phyloP scores from a whole-genome alignment of 1,140 invertebrate species.

The Drosophila simulans region DNA sequence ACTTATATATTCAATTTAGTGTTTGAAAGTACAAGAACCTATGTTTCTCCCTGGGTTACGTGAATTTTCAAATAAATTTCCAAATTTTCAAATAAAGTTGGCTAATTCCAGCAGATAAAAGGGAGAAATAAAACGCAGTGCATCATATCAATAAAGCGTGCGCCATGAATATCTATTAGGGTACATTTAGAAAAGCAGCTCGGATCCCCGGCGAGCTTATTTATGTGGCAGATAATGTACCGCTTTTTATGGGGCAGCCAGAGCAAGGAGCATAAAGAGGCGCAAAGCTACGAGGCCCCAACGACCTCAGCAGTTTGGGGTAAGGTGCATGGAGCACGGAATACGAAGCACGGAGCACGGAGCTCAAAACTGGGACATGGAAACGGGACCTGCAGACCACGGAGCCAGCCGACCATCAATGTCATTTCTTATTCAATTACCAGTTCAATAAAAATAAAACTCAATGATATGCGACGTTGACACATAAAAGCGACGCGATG shows the following conservation, averaged over 20 bases:
- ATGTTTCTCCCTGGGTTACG: neutral
- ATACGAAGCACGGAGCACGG: slow-evolving; percentile 3
- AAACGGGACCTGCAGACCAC: slow-evolving; percentile 6
- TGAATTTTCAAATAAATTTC: neutral
- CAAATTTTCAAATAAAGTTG: slow-evolving; percentile 15
- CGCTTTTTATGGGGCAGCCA: slow-evolving; percentile 55
- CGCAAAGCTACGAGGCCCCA: slow-evolving; percentile 45
- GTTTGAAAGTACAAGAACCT: too few relatives aligned
- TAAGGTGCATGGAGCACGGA: neutral
- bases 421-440: slow-evolving; percentile 80
- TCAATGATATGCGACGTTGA: slow-evolving; percentile 67
- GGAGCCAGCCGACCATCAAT: slow-evolving; percentile 53
- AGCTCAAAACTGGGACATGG: slow-evolving; percentile 7
- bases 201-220: slow-evolving; percentile 39
- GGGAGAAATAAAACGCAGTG: slow-evolving; percentile 41
- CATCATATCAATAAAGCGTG: slow-evolving; percentile 61
- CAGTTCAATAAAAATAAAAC: slow-evolving; percentile 79
- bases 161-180: slow-evolving; percentile 62
- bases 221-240: slow-evolving; percentile 62
- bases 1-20: too few relatives aligned
- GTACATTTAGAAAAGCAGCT: slow-evolving; percentile 47
- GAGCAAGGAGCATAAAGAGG: slow-evolving; percentile 55
- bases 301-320: neutral
- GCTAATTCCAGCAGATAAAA: slow-evolving; percentile 42
- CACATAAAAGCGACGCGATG: slow-evolving; percentile 57